Evolutionary conservation across 2,888 invertebrate species (phyloP).

Genomic region (Acleris literana): DNA sequence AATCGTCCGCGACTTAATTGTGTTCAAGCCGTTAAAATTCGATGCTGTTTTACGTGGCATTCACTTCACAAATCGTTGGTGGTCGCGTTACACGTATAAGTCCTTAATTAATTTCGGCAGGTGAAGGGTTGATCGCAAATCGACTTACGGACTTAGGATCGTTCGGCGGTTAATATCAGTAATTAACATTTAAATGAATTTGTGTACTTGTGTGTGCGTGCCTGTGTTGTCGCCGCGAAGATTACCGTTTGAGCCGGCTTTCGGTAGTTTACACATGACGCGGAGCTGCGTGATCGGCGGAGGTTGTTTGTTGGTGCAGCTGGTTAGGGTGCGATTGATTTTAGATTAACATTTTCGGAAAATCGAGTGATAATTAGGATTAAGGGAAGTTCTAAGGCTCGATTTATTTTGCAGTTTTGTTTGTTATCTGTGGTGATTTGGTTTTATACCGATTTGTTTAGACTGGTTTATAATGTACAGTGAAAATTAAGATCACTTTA

Average conservation of each 20-base stretch:
- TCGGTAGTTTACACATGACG: slow-evolving; percentile 67
- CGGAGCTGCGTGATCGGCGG: slow-evolving; percentile 66
- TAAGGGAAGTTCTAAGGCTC: background rate
- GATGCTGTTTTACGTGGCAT: slow-evolving; percentile 1
- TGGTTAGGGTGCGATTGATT: slow-evolving; percentile 29
- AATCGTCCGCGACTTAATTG: slow-evolving; percentile 33
- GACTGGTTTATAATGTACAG: too few relatives aligned
- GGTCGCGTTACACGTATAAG: slow-evolving; percentile 8
- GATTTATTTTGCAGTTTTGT: too few relatives aligned
- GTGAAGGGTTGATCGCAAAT: slow-evolving; percentile 23
- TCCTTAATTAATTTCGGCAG: slow-evolving; percentile 19
- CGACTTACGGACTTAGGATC: slow-evolving; percentile 32
- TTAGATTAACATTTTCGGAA: slow-evolving; percentile 30
- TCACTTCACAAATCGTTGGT: slow-evolving; percentile 2
- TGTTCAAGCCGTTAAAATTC: slow-evolving; percentile 23
- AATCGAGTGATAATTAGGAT: slow-evolving; percentile 8
- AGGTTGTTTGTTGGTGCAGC: slow-evolving; percentile 24
- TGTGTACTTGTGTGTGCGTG: slow-evolving; percentile 54
- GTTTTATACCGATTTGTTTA: too few relatives aligned
- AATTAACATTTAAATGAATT: slow-evolving; percentile 42
- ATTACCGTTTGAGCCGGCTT: slow-evolving; percentile 65
- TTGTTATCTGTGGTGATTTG: too few relatives aligned
- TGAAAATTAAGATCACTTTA: too few relatives aligned
- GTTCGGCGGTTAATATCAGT: slow-evolving; percentile 34
- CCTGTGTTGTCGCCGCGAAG: slow-evolving; percentile 59